Evolutionary conservation across 2,113 vertebrate genomes (phyloP).

Genomic region (Rallus limicola): DNA sequence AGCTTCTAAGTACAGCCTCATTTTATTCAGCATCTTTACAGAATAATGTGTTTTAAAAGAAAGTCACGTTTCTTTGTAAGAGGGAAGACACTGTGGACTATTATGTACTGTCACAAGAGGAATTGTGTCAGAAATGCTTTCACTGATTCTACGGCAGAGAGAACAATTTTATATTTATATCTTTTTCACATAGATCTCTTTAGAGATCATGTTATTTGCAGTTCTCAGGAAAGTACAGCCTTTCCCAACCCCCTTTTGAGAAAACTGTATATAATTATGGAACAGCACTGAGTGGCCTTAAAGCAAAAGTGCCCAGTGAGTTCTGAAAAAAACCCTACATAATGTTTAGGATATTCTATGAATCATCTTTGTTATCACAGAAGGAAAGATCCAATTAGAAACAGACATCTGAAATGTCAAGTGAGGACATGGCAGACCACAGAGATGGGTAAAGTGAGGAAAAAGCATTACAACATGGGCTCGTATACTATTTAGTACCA

Average conservation of each 20-base stretch:
- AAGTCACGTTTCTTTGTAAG: not conserved
- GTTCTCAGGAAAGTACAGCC: not conserved
- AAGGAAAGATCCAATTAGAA: slow-evolving; percentile 38
- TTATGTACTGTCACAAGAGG: not conserved
- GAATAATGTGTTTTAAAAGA: not conserved
- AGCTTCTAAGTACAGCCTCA: not conserved
- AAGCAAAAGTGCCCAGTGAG: not conserved
- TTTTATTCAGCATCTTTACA: not conserved
- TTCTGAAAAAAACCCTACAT: not conserved
- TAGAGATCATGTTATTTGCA: not conserved
- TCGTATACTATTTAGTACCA: not conserved
- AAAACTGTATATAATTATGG: not conserved
- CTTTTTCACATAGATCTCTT: not conserved
- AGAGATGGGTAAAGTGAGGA: not conserved
- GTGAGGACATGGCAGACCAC: not conserved
- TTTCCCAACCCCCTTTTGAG: not conserved
- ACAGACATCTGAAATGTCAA: not conserved
- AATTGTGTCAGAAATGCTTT: slow-evolving; percentile 13
- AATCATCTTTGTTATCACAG: not conserved
- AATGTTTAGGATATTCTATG: not conserved
- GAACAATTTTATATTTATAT: not conserved
- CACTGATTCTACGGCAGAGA: not conserved
- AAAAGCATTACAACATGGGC: not conserved
- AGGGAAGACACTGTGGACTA: not conserved
- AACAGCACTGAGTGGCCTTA: not conserved